Conservation (phyloP, 1,140 invertebrate species). For the Hypsibius dujardini region DNA sequence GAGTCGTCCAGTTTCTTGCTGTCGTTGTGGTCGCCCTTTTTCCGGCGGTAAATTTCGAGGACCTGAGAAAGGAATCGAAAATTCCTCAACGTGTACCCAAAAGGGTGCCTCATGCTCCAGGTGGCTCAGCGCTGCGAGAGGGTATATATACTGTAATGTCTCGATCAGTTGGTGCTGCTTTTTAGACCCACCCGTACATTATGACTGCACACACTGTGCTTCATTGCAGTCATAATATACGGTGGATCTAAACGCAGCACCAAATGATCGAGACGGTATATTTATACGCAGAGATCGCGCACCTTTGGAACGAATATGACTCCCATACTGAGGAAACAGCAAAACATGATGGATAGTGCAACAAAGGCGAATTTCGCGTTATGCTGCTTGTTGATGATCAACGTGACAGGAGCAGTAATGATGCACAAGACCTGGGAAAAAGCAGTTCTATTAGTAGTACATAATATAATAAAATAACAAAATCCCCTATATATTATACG, state of each 20-base stretch:
- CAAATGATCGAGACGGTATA: too few species aligned
- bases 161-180: too few species aligned
- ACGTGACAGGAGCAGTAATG: constrained; percentile 85
- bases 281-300: constrained; percentile 12
- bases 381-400: constrained; percentile 88
- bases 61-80: constrained; percentile 20
- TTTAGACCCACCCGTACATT: too few species aligned
- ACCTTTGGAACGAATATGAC: constrained; percentile 91
- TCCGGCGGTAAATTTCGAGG: constrained; percentile 21
- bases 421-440: constrained; percentile 54
- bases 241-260: too few species aligned
- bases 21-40: background rate
- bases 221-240: too few species aligned
- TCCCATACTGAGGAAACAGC: constrained; percentile 89
- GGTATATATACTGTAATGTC: too few species aligned
- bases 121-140: too few species aligned
- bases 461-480: background rate
- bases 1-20: constrained; percentile 40
- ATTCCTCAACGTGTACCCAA: constrained; percentile 22
- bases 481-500: too few species aligned
- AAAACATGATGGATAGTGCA: constrained; percentile 79
- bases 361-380: constrained; percentile 94
- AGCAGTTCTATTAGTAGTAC: background rate
- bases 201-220: too few species aligned
- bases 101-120: too few species aligned